Percentiles rank a stretch among this genome's conserved stretches.
Conservation (phyloP, 1,140 invertebrate species). For the Oreohelix idahoensis region DNA sequence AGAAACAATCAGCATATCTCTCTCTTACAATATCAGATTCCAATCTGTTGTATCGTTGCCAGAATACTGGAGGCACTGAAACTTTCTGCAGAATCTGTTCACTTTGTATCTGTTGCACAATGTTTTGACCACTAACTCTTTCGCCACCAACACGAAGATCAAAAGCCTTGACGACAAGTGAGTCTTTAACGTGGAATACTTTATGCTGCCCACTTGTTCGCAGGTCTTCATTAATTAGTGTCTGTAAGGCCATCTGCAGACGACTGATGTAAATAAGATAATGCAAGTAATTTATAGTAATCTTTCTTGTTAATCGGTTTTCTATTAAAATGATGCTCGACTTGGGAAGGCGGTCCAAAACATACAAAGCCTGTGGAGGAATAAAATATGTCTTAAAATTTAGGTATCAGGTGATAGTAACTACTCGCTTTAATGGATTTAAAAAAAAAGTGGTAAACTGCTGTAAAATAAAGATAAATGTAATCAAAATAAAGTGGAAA, state of each 20-base stretch:
- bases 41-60: not conserved
- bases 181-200: constrained; percentile 17
- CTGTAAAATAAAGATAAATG: too few relatives aligned
- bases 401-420: too few relatives aligned
- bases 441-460: too few relatives aligned
- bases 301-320: not conserved
- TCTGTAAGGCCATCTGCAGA: constrained; percentile 28
- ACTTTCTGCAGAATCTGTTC: not conserved
- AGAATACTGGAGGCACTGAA: not conserved
- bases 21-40: not conserved
- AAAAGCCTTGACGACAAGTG: constrained; percentile 13
- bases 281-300: not conserved
- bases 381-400: not conserved
- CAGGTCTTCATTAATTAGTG: constrained; percentile 10
- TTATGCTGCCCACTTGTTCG: constrained; percentile 16
- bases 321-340: constrained; percentile 19
- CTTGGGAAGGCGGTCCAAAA: not conserved
- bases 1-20: constrained; percentile 24
- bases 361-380: constrained; percentile 3
- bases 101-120: constrained; percentile 12
- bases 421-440: too few relatives aligned
- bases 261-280: constrained; percentile 7
- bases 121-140: constrained; percentile 26
- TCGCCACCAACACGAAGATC: constrained; percentile 29
- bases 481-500: too few relatives aligned